Evolutionary conservation across 2,797 vertebrate species (phyloP), one percentile per base, ranked within the genome.

Genomic region (Lacerta viridis): DNA sequence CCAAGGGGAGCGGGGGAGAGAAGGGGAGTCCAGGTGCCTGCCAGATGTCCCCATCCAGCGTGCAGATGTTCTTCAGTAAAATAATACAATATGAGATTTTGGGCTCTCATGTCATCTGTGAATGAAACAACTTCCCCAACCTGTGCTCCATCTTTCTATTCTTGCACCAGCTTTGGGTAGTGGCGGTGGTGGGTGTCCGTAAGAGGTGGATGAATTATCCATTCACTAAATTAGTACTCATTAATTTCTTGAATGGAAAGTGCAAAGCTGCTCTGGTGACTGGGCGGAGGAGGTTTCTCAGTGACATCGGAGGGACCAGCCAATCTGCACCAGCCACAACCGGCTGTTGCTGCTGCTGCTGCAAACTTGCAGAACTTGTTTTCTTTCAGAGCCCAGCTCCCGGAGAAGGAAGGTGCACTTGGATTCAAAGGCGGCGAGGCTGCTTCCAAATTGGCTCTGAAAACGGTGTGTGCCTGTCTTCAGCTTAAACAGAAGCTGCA

Each of bases 41-140:
- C 71, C 77, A 89, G 78, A 75, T 20, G 50, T 89, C 71, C 83
- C 78, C 79, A 69, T 41, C 88, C 59, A n/a, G 61, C 36, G 74
- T 81, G 68, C 83, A 85, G 83, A 85, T 81, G 84, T 89, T 86
- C 88, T 81, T 75, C 72, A 86, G 84, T 89, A 89, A 89, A 89
- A 41, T 68, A 6, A 89, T 84, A 89, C 71, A 74, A 81, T 68
- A 81, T n/a, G 43, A 85, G 64, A 41, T 43, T 13, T 13, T 50
- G 15, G 33, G 13, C 43, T 55, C 41, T 10, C 25, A 78, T 3
- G 61, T 89, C 25, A 3, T 89, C 71, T 89, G 78, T 86, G 88
- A 75, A 41, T 7, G 6, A 2, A 1, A 4, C 64, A 39, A 8
- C 27, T 46, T 29, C 23, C 59, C n/a, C 18, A 9, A 20, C 2